Base-by-base conservation (phyloP, 1,140 invertebrate species). In the Tetramorium parvispinum region DNA sequence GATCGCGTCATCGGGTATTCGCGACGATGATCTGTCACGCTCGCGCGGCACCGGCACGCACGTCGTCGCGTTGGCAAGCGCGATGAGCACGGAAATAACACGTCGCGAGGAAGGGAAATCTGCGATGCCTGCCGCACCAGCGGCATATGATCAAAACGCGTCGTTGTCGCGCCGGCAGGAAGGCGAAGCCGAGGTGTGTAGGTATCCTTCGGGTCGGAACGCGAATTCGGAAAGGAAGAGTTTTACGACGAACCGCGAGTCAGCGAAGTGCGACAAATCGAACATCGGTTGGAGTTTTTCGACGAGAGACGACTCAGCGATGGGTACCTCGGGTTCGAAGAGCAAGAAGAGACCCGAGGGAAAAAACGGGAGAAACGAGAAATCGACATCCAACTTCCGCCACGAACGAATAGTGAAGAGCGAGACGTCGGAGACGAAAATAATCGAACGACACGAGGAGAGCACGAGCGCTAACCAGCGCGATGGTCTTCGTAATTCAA, bases 1-100 rank as follows among this genome's bases (percentile, higher is more conserved):
- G 68, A 61, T 83, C 79, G 40, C 79, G 79, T 83, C 79, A 83
- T 73, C 79, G 79, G 79, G 24, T 83, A 83, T 83, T 83, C 79
- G 79, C 68, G 79, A 82, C 79, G 79, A 73, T 82, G 79, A 82
- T 82, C 79, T 37, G 79, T 59, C 79, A 73, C 21, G 63, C 63
- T 40, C 32, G 63, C 53, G 65, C 79, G 53, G 13, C 65, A 68
- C 55, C 78, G 78, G 78, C 18, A 75, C 68, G 79, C 79, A n/a
- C 68, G 53, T 55, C 79, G 68, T 83, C 68, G 40, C 68, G 68
- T 40, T 83, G 79, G 68, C 79, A 83, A 24, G 40, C 68, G n/a
- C 79, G 68, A 61, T 40, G 40, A 16, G 79, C 66, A 83, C 79
- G 79, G 79, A 83, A 83, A 83, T 83, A 83, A 83, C 79, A 46